Base-by-base conservation (phyloP, 92 coral and sea anemone species). In the Zoanthus sansibaricus region DNA sequence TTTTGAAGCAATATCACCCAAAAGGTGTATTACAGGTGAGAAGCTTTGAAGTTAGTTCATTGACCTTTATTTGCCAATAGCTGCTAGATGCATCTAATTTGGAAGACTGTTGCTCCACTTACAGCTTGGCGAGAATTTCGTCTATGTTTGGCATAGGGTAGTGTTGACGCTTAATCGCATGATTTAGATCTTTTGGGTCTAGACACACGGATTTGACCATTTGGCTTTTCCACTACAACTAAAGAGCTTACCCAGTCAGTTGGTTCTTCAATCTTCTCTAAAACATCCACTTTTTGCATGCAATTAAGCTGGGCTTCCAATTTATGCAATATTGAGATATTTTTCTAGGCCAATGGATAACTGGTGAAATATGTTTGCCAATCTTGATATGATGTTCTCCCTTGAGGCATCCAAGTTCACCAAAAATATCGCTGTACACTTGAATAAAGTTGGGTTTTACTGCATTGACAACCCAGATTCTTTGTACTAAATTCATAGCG, bases 1-100 rank as follows among this genome's bases (percentile, higher is more conserved):
- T 48, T 45, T 79, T 79, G 83, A 78, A 78, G 68, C 72, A 31
- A 68, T 78, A 52, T 12, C 9, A 72, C 0, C 83, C 83, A 78
- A 78, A 78, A 18, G 83, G 83, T 0, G 37, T 78, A 32, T 78
- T 78, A 13, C 8, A 8, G 12, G 59, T 54, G 59, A 54, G 59
- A 54, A 54, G 59, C 59, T 54, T 54, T 12, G 59, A 54, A 54
- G 13, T 54, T 13, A 3, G 59, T 54, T 54, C 59, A 54, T 54
- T 13, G 9, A 54, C 67, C 25, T 75, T 75, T 9, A 75, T 37
- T 37, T 75, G 79, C 37, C 79, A 75, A 2, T 75, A 75, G 33
- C 79, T 49, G 15, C 79, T 75, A 9, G 79, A 75, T 49, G 52
- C 83, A 37, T 77, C 58, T 4, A 52, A 52, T 1, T 52, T 52